Conservation (phyloP, 2,113 vertebrate genomes). For the Scytalopus superciliaris region DNA sequence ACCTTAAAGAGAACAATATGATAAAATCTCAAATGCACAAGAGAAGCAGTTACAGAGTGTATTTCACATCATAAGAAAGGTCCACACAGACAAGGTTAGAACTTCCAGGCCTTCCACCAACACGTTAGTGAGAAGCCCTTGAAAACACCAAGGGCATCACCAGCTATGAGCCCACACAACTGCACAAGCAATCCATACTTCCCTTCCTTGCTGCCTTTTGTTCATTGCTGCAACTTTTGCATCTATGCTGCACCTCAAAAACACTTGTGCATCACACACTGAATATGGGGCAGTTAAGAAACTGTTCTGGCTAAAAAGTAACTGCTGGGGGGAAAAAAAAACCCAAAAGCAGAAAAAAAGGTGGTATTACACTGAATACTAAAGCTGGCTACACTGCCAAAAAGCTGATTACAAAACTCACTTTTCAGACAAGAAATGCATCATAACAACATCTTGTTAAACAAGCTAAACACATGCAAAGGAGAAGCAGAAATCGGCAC, state of each 20-base stretch:
- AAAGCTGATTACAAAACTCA: neutral
- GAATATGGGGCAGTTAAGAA: neutral
- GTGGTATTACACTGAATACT: neutral
- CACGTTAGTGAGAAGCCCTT: neutral
- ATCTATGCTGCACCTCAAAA: neutral
- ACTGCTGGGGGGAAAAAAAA: neutral
- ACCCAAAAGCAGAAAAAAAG: neutral
- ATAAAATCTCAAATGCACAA: neutral
- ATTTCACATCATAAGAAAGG: accelerated
- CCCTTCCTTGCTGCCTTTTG: neutral
- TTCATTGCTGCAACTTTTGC: neutral
- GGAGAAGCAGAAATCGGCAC: conserved; percentile 20
- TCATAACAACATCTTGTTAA: conserved; percentile 17
- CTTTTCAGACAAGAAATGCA: conserved; percentile 5
- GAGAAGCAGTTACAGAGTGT: neutral
- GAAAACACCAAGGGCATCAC: neutral
- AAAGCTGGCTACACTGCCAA: neutral
- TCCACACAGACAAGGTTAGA: neutral
- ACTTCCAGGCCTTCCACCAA: neutral
- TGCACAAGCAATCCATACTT: neutral
- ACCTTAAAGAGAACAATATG: neutral
- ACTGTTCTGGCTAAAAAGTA: neutral
- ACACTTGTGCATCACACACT: neutral
- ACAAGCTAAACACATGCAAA: neutral
- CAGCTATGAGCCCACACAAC: neutral